These are phyloP conservation scores for Hormiphora californensis DNA, from an alignment of 37 sponge, comb jelly and placozoan genomes.

Conservation along the genomic window DNA sequence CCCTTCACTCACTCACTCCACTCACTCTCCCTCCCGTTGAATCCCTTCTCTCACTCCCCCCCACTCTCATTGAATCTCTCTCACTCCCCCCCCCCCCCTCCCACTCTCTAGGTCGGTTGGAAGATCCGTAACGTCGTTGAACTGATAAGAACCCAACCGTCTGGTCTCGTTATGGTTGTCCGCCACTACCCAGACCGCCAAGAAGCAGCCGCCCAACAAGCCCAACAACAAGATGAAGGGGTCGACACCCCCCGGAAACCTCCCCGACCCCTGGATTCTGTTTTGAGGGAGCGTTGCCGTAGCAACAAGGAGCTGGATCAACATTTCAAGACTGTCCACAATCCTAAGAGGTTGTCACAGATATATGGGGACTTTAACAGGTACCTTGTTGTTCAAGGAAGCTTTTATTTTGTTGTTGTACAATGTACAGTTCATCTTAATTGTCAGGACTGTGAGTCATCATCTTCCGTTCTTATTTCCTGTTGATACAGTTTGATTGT, in stretches of 20 bases:
- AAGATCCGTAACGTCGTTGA: constrained; percentile 17
- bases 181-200: constrained; percentile 14
- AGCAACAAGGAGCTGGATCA: constrained; percentile 28
- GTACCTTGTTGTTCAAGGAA: neutral
- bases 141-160: neutral
- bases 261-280: constrained; percentile 24
- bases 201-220: too few relatives aligned
- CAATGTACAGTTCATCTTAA: too few relatives aligned
- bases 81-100: too few relatives aligned
- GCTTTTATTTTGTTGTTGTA: too few relatives aligned
- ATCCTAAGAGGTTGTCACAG: constrained; percentile 11
- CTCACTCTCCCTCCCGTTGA: too few relatives aligned
- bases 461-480: too few relatives aligned
- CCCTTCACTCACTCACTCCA: too few relatives aligned
- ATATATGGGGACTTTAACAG: neutral
- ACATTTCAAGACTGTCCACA: constrained; percentile 45
- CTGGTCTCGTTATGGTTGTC: constrained; percentile 15
- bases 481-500: too few relatives aligned
- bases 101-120: constrained; percentile 6
- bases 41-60: too few relatives aligned
- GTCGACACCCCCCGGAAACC: constrained; percentile 32
- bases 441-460: too few relatives aligned
- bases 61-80: too few relatives aligned
- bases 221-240: too few relatives aligned
- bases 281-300: constrained; percentile 16